Evolutionary conservation across 2,113 vertebrate species (phyloP).

Genomic region (Paraplagusia blochii): DNA sequence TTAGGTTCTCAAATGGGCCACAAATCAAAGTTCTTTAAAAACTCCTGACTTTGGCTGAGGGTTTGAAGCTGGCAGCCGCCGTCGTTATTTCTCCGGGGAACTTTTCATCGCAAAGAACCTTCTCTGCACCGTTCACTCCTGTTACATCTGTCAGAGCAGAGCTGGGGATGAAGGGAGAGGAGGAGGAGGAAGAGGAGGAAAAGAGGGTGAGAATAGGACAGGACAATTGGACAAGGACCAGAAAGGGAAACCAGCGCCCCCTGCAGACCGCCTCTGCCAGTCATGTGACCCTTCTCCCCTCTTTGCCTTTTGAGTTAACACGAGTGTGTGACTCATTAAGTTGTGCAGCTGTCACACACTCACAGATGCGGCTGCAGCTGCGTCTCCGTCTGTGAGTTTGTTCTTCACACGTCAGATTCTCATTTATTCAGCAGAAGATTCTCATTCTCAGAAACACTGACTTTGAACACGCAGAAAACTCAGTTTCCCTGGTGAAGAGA

Average conservation of each 20-base stretch:
- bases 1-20: constrained; percentile 8
- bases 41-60: constrained; percentile 4
- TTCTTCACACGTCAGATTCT: constrained; percentile 28
- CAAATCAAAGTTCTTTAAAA: constrained; percentile 27
- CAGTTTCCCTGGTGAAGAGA: no score
- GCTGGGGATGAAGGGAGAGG: no score
- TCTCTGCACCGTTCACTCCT: constrained; percentile 18
- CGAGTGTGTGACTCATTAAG: constrained; percentile 50
- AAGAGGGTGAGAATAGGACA: constrained; percentile 12
- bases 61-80: constrained; percentile 4
- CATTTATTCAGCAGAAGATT: no score
- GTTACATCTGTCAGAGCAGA: constrained; percentile 8
- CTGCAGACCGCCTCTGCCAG: constrained; percentile 16
- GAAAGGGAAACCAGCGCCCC: constrained; percentile 16
- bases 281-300: constrained; percentile 23
- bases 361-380: constrained; percentile 66
- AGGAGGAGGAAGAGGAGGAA: neutral
- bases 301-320: constrained; percentile 53
- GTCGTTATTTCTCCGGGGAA: constrained; percentile 31
- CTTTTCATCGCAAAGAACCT: constrained; percentile 37
- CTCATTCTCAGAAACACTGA: no score
- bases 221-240: constrained; percentile 25
- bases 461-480: no score
- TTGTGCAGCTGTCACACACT: constrained; percentile 54
- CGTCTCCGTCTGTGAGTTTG: constrained; percentile 40